Evolutionary conservation across 2,888 invertebrate genomes (phyloP), one percentile per base, ranked within the genome.

Genomic region (Tipula lateralis): DNA sequence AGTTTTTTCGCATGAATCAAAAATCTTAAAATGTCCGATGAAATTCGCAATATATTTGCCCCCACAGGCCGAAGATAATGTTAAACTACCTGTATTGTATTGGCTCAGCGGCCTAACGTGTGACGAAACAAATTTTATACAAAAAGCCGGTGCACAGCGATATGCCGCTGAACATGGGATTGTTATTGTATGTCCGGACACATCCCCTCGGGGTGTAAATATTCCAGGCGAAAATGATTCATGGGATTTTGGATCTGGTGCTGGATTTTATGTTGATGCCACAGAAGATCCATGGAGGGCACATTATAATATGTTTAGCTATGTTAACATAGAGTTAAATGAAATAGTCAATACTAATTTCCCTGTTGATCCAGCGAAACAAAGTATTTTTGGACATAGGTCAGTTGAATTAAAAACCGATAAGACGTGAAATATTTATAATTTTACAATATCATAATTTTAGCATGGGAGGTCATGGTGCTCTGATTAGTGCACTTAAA

Each of bases 391-490:
- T 93, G 96, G 96, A 0, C 96, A 96, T 87, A 95, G 94, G 94
- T 94, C 84, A 86, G 50, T 82, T 66, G 12, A 19, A 24, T 66
- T 66, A 13, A 29, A 1, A 19, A 29, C 16, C 29, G 80, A 66
- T 66, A 32, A 32, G 3, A 32, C 6, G 2, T 32, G 3, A 4
- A 80, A 80, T 29, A 80, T 24, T n/a, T 80, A 0, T 82, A 82
- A 30, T 82, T n/a, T n/a, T n/a, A n/a, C n/a, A 4, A 66, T 24
- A 66, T 9, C 1, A 24, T 66, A 66, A 89, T 44, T 84, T 84
- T 44, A 98, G 98, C 88, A 99, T 99, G 99, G 99, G 99, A 85
- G 99, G 99, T 29, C 99, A 99, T 91, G 99, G 99, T 34, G 98
- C 99, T 16, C 89, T 99, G 83, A 94, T 97, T 84, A 95, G 96